phyloP scores from a whole-genome alignment of 2,113 vertebrate species.

The Chamaea fasciata region DNA sequence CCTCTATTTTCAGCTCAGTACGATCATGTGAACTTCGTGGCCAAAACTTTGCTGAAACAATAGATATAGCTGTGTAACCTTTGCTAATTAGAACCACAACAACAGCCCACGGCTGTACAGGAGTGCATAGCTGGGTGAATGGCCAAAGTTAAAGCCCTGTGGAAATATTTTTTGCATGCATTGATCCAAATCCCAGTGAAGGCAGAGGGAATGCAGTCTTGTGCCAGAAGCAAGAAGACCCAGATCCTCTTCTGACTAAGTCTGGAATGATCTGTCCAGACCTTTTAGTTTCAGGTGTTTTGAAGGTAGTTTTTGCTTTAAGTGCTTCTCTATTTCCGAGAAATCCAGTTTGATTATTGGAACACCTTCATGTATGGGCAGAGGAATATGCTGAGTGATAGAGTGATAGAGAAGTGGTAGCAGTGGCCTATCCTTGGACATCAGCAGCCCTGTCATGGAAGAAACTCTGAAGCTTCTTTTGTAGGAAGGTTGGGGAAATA shows the following conservation, averaged over 20 bases:
- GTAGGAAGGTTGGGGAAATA: background rate
- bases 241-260: background rate
- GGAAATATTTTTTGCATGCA: background rate
- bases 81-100: background rate
- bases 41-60: background rate
- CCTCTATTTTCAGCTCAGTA: background rate
- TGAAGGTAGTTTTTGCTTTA: background rate
- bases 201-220: background rate
- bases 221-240: background rate
- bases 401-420: background rate
- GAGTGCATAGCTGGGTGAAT: background rate
- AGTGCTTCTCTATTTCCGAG: background rate
- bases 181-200: background rate
- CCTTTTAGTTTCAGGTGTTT: background rate
- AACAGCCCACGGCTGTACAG: background rate
- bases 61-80: background rate
- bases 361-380: background rate
- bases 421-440: background rate
- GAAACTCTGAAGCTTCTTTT: background rate
- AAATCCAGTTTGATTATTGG: background rate
- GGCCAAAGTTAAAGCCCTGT: background rate
- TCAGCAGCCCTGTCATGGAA: background rate
- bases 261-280: background rate
- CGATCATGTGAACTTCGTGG: background rate
- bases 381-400: background rate